Conservation (phyloP, 2,888 invertebrate species). For the Idaea biselata region DNA sequence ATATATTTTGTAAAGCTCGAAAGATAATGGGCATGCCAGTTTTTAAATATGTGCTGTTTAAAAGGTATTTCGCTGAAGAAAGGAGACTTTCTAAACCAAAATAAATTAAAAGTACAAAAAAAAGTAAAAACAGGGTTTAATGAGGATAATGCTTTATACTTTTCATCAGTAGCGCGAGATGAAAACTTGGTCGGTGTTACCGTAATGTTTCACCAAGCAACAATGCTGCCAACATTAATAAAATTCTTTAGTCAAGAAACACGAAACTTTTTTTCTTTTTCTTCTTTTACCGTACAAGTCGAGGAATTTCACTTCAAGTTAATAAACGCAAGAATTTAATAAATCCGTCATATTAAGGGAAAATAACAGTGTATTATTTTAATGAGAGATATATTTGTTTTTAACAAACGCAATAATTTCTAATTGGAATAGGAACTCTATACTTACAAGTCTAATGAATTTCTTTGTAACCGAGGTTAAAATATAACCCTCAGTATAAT, state of each 20-base stretch:
- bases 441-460: neutral
- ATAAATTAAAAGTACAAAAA: neutral
- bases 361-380: constrained; percentile 42
- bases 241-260: constrained; percentile 68
- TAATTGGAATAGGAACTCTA: neutral
- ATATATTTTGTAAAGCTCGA: neutral
- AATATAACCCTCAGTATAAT: neutral
- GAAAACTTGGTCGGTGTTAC: constrained; percentile 43
- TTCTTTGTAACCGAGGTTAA: neutral
- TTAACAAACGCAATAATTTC: neutral
- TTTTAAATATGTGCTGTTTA: no score
- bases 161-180: constrained; percentile 31
- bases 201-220: constrained; percentile 56
- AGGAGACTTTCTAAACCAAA: neutral
- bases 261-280: constrained; percentile 59
- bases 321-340: constrained; percentile 75
- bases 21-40: neutral
- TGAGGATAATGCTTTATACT: constrained; percentile 14
- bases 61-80: no score
- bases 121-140: constrained; percentile 3
- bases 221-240: constrained; percentile 65
- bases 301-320: constrained; percentile 60
- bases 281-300: constrained; percentile 54
- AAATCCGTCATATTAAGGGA: constrained; percentile 65
- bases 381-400: constrained; percentile 22